Base-by-base conservation (phyloP, 53 echinoderm and acorn worm species). In the Holothuria scabra region DNA sequence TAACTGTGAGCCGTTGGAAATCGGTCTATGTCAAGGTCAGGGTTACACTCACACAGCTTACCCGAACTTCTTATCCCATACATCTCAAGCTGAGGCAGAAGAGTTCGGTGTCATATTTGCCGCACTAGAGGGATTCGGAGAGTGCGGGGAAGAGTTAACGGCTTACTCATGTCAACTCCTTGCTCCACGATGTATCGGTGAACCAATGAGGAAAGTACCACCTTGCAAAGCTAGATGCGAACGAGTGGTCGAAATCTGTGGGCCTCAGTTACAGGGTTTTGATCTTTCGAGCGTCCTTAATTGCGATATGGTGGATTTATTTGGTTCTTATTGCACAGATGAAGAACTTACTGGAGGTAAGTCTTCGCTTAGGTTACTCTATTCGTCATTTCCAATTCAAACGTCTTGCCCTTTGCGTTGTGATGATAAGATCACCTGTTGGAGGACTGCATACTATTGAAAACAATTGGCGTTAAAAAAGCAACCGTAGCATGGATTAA, bases 11-110 rank as follows among this genome's bases (percentile, higher is more conserved):
- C 83, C 83, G 33, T 23, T 83, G 28, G 88, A 88, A 29, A 60
- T 88, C 62, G 64, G 49, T 1, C 62, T 82, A 0, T 72, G 72
- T 4, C 70, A 83, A 64, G 82, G 88, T 8, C 48, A 28, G 14
- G 88, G 88, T 5, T 88, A 70, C 78, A 88, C 84, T 1, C 84
- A 84, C 74, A 88, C 88, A 5, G 19, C 58, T 14, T 88, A 83
- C 59, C 88, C 88, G 1, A 88, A 88, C 84, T 56, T 63, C 66
- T 76, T 88, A 28, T 65, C 66, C 26, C 88, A 88, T 29, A 66
- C 57, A 4, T 32, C 76, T 16, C 78, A 83, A 18, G 16, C 35
- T 28, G 75, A 74, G 14, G 75, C 75, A 8, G 23, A 24, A 46
- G 16, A 23, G 12, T 48, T 74, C 23, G 46, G 52, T 18, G 5